phyloP scores from a whole-genome alignment of 1,140 invertebrate genomes.

The Diprion similis region DNA sequence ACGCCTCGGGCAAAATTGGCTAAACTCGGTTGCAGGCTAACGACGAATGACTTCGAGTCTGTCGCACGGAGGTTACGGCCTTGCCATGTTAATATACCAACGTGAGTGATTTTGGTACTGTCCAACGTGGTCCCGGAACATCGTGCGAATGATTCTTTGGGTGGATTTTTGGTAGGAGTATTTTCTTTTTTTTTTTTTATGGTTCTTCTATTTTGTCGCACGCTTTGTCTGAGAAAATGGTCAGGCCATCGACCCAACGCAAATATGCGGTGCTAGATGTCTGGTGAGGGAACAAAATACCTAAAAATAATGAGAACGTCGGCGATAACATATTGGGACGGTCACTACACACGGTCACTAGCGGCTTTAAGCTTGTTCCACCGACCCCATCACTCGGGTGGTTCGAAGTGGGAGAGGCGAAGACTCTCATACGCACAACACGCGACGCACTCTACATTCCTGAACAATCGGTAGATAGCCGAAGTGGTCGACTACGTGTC shows the following conservation, averaged over 20 bases:
- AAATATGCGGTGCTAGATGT: not conserved
- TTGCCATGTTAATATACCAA: no score
- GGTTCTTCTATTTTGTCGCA: not conserved
- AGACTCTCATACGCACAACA: not conserved
- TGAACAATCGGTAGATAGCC: slow-evolving; percentile 12
- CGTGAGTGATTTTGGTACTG: no score
- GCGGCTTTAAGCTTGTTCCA: no score
- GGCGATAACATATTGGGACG: not conserved
- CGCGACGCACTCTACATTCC: slow-evolving; percentile 12
- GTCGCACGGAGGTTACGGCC: no score
- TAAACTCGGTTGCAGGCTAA: no score
- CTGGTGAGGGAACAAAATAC: not conserved
- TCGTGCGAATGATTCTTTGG: no score
- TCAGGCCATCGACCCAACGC: slow-evolving; percentile 1
- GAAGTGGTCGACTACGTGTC: not conserved
- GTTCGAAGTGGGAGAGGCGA: not conserved
- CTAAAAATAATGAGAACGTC: not conserved
- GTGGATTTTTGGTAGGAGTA: not conserved
- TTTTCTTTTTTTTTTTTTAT: not conserved
- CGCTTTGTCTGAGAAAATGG: not conserved
- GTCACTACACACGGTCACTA: not conserved
- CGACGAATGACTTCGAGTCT: no score
- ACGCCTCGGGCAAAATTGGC: not conserved
- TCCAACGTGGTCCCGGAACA: no score
- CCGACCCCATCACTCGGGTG: not conserved